These are phyloP conservation scores for Drosophila tani DNA, from an alignment of 1,140 invertebrate species.

Conservation along the genomic window DNA sequence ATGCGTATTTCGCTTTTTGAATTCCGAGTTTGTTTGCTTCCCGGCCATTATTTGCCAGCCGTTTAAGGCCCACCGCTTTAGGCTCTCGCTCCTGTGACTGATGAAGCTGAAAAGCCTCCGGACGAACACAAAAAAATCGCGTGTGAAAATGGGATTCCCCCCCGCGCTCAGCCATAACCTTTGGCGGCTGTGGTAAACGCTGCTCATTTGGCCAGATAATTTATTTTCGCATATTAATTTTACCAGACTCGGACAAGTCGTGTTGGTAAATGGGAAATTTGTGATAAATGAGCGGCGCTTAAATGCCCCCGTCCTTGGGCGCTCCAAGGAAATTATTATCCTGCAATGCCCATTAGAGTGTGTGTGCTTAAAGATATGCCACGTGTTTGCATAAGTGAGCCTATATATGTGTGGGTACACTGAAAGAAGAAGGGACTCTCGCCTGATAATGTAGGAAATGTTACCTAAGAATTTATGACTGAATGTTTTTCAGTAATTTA, in stretches of 20 bases:
- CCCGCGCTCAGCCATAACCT: conserved; percentile 15
- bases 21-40: conserved; percentile 17
- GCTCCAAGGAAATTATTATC: conserved; percentile 68
- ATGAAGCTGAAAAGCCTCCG: conserved; percentile 76
- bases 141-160: conserved; percentile 62
- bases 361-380: conserved; percentile 48
- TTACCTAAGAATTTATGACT: conserved; percentile 1
- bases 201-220: conserved; percentile 82
- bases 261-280: conserved; percentile 73
- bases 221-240: conserved; percentile 84
- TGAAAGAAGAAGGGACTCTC: neutral
- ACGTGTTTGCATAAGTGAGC: conserved; percentile 31
- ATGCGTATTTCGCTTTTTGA: conserved; percentile 12
- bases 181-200: conserved; percentile 53
- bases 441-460: neutral
- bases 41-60: conserved; percentile 59
- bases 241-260: conserved; percentile 54
- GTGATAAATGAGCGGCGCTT: conserved; percentile 80
- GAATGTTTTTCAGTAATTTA: conserved; percentile 11
- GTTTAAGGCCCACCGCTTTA: conserved; percentile 37
- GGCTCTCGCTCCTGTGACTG: conserved; percentile 67
- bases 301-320: conserved; percentile 45
- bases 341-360: conserved; percentile 36
- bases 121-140: conserved; percentile 58
- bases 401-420: conserved; percentile 26